Base-by-base conservation (phyloP, 2,888 invertebrate species). In the Melolontha melolontha region DNA sequence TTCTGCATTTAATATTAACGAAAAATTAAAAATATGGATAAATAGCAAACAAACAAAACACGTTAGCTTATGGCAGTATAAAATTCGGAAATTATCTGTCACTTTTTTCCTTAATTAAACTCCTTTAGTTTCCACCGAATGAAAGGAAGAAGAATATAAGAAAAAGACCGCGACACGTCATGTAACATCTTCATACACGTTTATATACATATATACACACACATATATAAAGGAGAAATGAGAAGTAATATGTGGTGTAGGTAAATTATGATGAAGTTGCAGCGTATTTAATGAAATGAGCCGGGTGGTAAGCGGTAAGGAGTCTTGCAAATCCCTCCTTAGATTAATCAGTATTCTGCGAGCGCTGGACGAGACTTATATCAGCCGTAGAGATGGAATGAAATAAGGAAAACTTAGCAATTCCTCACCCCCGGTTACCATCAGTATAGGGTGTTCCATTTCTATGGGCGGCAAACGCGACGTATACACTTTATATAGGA, bases 361-460 rank as follows among this genome's bases (percentile, higher is more conserved):
- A 76, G 80, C 76, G 77, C 79, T 74, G 73, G 77, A 76, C 76
- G 77, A 79, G 80, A 80, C 81, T 81, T 81, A 81, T 82, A 81
- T 81, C 81, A 79, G 79, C 79, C 80, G 80, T 80, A 78, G 79
- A 82, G 81, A 81, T 81, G 80, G 81, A 82, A 82, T 81, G 82
- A 82, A 82, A 82, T 82, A 81, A 82, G 81, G 82, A 81, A 82
- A 82, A 82, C 82, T 82, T 82, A 82, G 81, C 80, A 82, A 82
- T 82, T 81, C 82, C 82, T 80, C 81, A 81, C 78, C 79, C 80
- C 79, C 74, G 44, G 70, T 72, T 74, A 68, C 66, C 71, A 66
- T 69, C 69, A 69, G 75, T 74, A 74, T 74, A 57, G 66, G 67
- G 66, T 54, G 59, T 75, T 42, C 69, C 54, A 75, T 75, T 62